A percentile compares a stretch with the other conserved stretches of the same genome.
Conservation (phyloP, 2,113 vertebrate genomes). For the Carassius gibelio region DNA sequence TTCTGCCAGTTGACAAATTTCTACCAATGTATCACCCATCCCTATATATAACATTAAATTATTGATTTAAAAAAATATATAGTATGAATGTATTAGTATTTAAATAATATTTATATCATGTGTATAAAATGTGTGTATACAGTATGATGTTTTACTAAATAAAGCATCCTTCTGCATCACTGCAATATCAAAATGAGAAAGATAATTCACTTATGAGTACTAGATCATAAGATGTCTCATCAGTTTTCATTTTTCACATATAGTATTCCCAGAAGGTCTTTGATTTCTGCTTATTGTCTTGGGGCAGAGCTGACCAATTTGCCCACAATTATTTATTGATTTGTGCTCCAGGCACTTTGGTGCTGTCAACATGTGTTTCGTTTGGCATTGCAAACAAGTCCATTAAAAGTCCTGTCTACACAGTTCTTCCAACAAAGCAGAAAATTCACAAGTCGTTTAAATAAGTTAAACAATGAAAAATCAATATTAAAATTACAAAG, state of each 20-base stretch:
- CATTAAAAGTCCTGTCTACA: neutral
- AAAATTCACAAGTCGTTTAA: slow-evolving; percentile 10
- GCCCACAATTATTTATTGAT: slow-evolving; percentile 27
- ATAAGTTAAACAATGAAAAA: slow-evolving; percentile 9
- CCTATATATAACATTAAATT: no score
- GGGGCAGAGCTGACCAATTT: neutral
- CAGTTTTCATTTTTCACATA: neutral
- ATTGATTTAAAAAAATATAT: no score
- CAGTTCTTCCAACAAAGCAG: neutral
- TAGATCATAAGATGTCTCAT: slow-evolving; percentile 11
- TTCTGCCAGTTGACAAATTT: no score
- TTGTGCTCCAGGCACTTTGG: neutral
- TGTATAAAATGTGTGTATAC: neutral
- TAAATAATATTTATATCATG: no score
- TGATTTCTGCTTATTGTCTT: slow-evolving; percentile 2
- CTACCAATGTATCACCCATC: no score
- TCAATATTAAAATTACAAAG: slow-evolving; percentile 12
- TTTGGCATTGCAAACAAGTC: slow-evolving; percentile 24
- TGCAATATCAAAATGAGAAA: neutral
- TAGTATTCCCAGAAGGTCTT: neutral
- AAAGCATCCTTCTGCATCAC: neutral
- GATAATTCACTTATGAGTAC: neutral
- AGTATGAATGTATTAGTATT: no score
- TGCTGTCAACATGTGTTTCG: neutral
- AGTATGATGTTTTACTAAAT: neutral